Evolutionary conservation across 2,888 invertebrate species (phyloP), one percentile per base, ranked within the genome.

Genomic region (Mycogona germanica): DNA sequence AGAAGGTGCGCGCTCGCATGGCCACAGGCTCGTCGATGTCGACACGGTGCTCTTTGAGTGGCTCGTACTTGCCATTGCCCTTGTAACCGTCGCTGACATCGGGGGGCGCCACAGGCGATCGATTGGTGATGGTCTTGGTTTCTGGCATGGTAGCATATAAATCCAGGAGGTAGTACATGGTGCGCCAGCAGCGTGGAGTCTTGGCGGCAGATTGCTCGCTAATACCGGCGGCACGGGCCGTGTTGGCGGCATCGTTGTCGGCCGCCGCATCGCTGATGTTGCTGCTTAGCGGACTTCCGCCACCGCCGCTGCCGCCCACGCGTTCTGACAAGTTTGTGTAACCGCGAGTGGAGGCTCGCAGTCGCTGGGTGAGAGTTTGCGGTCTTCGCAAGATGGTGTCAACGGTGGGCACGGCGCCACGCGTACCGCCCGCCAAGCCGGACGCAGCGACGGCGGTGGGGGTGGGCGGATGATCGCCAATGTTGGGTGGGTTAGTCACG

Each of bases 61-160:
- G 70, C 55, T 78, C 78, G 62, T 76, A 75, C 60, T 78, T 79
- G 49, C 76, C 74, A 56, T 60, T 61, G 9, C 64, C 62, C 57
- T 61, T 62, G 40, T 61, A 63, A 57, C 80, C 78, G 53, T 84
- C 87, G 0, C 79, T 78, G 7, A 79, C 73, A 59, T 84, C 84
- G 2, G 78, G 76, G 35, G 57, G 56, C 4, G 78, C 79, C 60
- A 83, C 40, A 47, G 57, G 52, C 45, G 59, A 80, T 62, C 81
- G 75, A 68, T 86, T 85, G 29, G 82, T 80, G 42, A 93, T 84
- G 1, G 91, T 93, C 71, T 93, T 93, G 0, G 91, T 87, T 66
- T 93, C 93, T 0, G 95, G 92, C 80, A 89, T 87, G 47, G 87
- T 88, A 5, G 92, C 91, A 67, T 96, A 96, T 50, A 95, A 71